phyloP scores from a whole-genome alignment of 2,113 vertebrate genomes.

The Talpa occidentalis region DNA sequence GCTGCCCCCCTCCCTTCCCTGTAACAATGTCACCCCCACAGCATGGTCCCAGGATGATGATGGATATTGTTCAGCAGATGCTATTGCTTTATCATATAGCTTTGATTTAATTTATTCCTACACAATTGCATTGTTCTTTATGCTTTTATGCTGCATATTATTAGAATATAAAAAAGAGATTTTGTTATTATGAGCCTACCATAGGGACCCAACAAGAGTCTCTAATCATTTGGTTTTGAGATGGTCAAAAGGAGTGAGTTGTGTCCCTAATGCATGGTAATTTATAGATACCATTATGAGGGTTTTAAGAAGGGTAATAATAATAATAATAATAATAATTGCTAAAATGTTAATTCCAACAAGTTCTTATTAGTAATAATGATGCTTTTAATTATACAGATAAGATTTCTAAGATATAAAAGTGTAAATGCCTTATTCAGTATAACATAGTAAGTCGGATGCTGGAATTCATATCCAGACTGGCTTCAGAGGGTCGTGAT shows the following conservation, averaged over 20 bases:
- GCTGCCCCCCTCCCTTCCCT: too few relatives aligned
- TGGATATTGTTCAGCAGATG: neutral
- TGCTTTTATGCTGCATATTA: neutral
- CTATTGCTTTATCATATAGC: neutral
- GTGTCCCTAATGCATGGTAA: neutral
- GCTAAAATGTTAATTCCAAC: neutral
- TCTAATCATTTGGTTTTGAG: slow-evolving; percentile 5
- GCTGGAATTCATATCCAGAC: neutral
- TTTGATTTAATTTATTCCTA: slow-evolving; percentile 7
- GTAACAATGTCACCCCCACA: too few relatives aligned
- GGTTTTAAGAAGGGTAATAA: neutral
- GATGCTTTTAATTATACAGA: neutral
- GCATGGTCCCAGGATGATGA: neutral
- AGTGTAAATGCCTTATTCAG: neutral
- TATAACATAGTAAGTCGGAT: neutral
- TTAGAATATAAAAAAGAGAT: slow-evolving; percentile 8
- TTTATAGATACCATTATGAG: neutral
- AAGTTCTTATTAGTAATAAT: neutral
- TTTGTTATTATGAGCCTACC: neutral
- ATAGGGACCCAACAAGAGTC: neutral
- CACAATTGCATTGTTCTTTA: neutral
- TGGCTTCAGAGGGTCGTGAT: neutral
- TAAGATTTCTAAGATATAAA: neutral
- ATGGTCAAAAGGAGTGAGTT: neutral
- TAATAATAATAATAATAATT: neutral